phyloP scores from a whole-genome alignment of 2,797 vertebrate genomes.

The Epinephelus coioides region DNA sequence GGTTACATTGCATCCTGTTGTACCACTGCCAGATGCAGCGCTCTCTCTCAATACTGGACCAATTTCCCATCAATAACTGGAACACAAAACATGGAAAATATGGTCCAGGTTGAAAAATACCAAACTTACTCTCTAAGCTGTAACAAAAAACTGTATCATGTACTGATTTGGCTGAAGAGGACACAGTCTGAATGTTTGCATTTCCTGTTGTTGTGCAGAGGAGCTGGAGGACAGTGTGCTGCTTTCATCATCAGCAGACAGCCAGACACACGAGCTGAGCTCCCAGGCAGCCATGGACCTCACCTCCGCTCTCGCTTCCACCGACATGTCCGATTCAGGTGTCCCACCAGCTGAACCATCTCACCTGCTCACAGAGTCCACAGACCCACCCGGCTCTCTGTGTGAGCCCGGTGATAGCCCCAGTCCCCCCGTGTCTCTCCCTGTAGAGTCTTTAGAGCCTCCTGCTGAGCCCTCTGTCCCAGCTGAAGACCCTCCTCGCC shows the following conservation, averaged over 20 bases:
- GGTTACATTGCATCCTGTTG: too few relatives aligned
- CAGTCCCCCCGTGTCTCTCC: conserved; percentile 34
- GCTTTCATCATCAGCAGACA: conserved; percentile 40
- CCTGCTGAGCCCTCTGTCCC: conserved; percentile 25
- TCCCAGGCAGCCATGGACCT: conserved; percentile 60
- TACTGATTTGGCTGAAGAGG: neutral
- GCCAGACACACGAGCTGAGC: conserved; percentile 56
- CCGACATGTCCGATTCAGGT: conserved; percentile 48
- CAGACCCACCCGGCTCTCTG: conserved; percentile 34
- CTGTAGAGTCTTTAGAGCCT: conserved; percentile 29
- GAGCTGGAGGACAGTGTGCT: conserved; percentile 74
- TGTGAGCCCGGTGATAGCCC: conserved; percentile 40
- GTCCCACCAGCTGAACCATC: conserved; percentile 46
- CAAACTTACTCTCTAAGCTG: too few relatives aligned
- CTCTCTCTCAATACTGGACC: too few relatives aligned
- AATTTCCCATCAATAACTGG: too few relatives aligned
- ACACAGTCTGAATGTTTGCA: neutral
- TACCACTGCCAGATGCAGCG: too few relatives aligned
- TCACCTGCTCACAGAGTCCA: conserved; percentile 40
- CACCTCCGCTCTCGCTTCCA: conserved; percentile 46
- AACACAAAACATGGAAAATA: too few relatives aligned
- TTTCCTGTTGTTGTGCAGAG: conserved; percentile 64
- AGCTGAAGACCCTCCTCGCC: conserved; percentile 20
- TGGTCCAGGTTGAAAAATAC: too few relatives aligned
- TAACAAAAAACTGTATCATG: neutral